phyloP scores from a whole-genome alignment of 2,888 invertebrate genomes.

The Cyrtodaria siliqua region DNA sequence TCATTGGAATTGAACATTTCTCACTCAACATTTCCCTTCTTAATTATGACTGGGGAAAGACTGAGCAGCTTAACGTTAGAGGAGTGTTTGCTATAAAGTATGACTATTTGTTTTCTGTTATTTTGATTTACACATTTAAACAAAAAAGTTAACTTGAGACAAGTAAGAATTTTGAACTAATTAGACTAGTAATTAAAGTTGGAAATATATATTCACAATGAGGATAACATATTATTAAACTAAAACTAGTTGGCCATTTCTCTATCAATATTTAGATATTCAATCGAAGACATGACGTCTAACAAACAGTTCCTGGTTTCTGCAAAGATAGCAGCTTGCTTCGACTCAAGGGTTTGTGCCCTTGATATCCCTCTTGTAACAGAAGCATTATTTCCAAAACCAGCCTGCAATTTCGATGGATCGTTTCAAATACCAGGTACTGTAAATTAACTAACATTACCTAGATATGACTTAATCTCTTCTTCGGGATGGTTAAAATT shows the following conservation, averaged over 20 bases:
- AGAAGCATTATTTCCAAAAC: slow-evolving; percentile 43
- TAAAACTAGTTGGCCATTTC: too few relatives aligned
- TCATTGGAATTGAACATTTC: slow-evolving; percentile 30
- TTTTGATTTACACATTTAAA: too few relatives aligned
- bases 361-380: slow-evolving; percentile 22
- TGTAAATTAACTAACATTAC: too few relatives aligned
- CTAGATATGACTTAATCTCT: too few relatives aligned
- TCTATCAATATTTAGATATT: slow-evolving; percentile 33
- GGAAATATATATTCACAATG: too few relatives aligned
- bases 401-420: slow-evolving; percentile 45
- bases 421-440: slow-evolving; percentile 40
- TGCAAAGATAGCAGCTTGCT: slow-evolving; percentile 16
- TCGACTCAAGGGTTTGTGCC: slow-evolving; percentile 17
- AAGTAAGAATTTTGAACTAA: too few relatives aligned
- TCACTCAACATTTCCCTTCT: slow-evolving; percentile 6
- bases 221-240: too few relatives aligned
- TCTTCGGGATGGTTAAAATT: too few relatives aligned
- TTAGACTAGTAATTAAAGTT: too few relatives aligned
- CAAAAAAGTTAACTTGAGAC: too few relatives aligned
- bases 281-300: slow-evolving; percentile 23
- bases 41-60: slow-evolving; percentile 36
- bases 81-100: slow-evolving; percentile 33
- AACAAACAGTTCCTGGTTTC: slow-evolving; percentile 32
- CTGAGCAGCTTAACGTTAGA: slow-evolving; percentile 15
- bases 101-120: too few relatives aligned